Conservation (phyloP, 1,140 invertebrate genomes). For the Philotrypesis tridentata region DNA sequence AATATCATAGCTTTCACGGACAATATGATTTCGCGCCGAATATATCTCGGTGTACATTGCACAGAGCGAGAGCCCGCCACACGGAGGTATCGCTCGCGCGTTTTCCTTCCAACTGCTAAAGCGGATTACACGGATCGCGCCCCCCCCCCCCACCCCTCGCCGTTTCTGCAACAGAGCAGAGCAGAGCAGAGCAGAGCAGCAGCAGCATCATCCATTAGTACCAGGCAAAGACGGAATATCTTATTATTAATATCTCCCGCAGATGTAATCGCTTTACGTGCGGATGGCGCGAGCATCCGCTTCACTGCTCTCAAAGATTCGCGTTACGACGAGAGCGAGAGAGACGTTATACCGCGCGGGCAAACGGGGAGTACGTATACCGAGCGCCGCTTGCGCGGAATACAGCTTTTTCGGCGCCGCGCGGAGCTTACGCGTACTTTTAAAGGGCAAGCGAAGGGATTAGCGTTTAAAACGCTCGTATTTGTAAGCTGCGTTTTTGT, state of each 20-base stretch:
- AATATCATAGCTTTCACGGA: background rate
- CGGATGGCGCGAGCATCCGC: background rate
- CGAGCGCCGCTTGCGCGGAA: too few species aligned
- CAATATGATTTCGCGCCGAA: background rate
- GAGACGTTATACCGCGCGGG: too few species aligned
- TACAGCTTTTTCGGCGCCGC: too few species aligned
- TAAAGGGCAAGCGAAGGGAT: too few species aligned
- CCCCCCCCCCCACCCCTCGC: too few species aligned
- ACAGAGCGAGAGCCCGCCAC: background rate
- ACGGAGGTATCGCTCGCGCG: background rate
- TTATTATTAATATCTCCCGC: constrained; percentile 36
- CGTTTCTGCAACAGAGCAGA: too few species aligned
- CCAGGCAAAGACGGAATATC: constrained; percentile 17
- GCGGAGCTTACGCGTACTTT: too few species aligned
- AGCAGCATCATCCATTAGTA: background rate
- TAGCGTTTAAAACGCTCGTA: too few species aligned
- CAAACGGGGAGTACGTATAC: too few species aligned
- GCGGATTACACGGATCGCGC: constrained; percentile 30
- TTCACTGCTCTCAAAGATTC: background rate
- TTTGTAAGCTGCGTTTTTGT: too few species aligned
- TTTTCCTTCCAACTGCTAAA: constrained; percentile 21
- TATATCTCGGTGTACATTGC: too few species aligned
- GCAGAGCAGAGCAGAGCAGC: background rate
- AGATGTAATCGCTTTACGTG: constrained; percentile 23
- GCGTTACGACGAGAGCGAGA: background rate